A percentile compares a stretch with the other conserved stretches of the same genome.
These are phyloP conservation scores for Lampris megalopsis DNA, from an alignment of 2,113 vertebrate species.

Conservation along the genomic window DNA sequence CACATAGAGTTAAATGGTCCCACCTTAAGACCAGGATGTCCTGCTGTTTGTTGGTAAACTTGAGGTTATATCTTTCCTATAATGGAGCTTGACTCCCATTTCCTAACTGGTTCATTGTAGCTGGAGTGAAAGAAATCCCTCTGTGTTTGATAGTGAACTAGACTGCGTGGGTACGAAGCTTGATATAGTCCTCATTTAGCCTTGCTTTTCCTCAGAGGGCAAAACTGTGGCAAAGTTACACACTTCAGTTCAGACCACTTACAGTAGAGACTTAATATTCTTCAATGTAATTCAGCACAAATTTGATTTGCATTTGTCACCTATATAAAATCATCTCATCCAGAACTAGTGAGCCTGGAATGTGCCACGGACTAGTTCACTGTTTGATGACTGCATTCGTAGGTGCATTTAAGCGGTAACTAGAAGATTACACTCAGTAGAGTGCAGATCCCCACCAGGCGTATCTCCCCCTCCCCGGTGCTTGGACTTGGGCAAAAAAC, in stretches of 20 bases:
- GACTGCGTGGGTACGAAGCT: neutral
- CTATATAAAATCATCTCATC: too few relatives aligned
- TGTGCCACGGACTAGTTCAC: too few relatives aligned
- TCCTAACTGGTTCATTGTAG: slow-evolving; percentile 33
- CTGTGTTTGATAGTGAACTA: neutral
- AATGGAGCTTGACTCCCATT: neutral
- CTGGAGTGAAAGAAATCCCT: slow-evolving; percentile 41
- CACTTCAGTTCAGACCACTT: neutral
- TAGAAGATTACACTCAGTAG: too few relatives aligned
- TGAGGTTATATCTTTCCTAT: neutral
- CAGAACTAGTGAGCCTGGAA: too few relatives aligned
- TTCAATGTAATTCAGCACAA: neutral
- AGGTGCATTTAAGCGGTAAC: too few relatives aligned
- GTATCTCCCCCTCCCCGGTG: too few relatives aligned
- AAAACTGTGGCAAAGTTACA: neutral
- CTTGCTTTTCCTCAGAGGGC: neutral
- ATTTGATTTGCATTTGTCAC: neutral
- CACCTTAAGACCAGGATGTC: neutral
- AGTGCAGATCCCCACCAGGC: too few relatives aligned
- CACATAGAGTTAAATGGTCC: neutral
- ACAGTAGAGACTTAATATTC: neutral
- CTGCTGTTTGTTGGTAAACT: neutral
- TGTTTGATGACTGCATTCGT: too few relatives aligned
- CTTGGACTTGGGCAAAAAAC: too few relatives aligned
- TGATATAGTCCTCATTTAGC: neutral